Evolutionary conservation across 2,113 vertebrate species (phyloP), one percentile per base, ranked within the genome.

Genomic region (Mungos mungo): DNA sequence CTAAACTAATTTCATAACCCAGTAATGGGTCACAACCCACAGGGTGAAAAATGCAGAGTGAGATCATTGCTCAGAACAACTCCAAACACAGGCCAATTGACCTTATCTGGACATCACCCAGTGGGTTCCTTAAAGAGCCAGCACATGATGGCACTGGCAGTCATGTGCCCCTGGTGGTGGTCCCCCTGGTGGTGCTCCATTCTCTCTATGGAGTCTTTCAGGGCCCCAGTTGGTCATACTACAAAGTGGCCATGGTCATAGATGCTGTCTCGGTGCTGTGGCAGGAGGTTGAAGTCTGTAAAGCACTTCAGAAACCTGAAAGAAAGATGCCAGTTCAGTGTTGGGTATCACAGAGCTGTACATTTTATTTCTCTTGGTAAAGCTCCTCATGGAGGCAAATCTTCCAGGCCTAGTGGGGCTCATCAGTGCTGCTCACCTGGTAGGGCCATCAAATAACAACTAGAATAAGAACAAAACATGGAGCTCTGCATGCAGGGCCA

Each of bases 1-100:
- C 25, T 82, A 41, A 89, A 72, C 38, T 93, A 35, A 87, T 86
- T 90, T 96, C 66, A 47, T 29, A 52, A 63, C n/a, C 52, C 41
- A 77, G 80, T 77, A 54, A 71, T 65, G 60, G 54, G 69, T 79
- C 81, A 79, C 33, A 72, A 50, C 35, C 29, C 82, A 83, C 54
- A 50, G 69, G 27, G 18, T 66, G 12, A 71, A 71, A 86, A 69
- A 86, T 1, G 11, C 38, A 79, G 29, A n/a, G 15, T 82, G 86
- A 93, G 63, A 35, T 88, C 14, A 47, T 76, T 41, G 72, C 16
- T 77, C 18, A 7, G 35, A 50, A 21, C 31, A 71, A 50, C 52
- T 52, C 38, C 76, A 77, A 35, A 54, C 33, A 52, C 11, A 50
- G 29, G 94, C 68, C 16, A 19, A 3, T n/a, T 12, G 25, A 33